Conservation (phyloP, 2,113 vertebrate genomes). For the Electrona antarctica region DNA sequence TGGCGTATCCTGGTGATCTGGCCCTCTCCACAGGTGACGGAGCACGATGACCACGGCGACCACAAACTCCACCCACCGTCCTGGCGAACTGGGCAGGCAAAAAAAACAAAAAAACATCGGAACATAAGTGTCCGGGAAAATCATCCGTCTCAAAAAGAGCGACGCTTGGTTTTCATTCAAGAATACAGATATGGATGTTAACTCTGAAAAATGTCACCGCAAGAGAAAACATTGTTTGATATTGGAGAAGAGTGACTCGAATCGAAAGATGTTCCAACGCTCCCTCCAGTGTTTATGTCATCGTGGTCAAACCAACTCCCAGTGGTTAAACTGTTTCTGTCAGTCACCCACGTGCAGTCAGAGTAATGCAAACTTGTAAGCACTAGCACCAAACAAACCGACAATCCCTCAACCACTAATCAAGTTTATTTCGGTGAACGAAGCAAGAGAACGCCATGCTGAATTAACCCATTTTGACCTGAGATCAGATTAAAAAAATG, state of each 20-base stretch:
- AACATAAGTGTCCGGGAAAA: too few relatives aligned
- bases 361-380: constrained; percentile 36
- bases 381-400: constrained; percentile 34
- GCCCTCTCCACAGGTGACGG: constrained; percentile 90
- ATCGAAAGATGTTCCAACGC: constrained; percentile 50
- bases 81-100: constrained; percentile 85
- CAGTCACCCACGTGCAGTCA: constrained; percentile 37
- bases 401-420: constrained; percentile 20
- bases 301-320: constrained; percentile 47
- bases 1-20: constrained; percentile 95
- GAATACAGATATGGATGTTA: constrained; percentile 38
- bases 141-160: too few relatives aligned
- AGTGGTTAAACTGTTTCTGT: constrained; percentile 42
- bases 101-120: constrained; percentile 27
- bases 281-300: constrained; percentile 54
- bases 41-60: constrained; percentile 97
- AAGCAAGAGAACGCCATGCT: too few relatives aligned
- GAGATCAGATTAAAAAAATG: too few relatives aligned
- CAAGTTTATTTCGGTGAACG: background rate
- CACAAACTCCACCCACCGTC: constrained; percentile 97
- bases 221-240: constrained; percentile 51
- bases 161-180: constrained; percentile 28
- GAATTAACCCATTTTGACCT: too few relatives aligned
- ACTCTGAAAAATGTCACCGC: constrained; percentile 34
- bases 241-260: constrained; percentile 14